Evolutionary conservation across 1,140 invertebrate genomes (phyloP).

Genomic region (Asobara japonica): DNA sequence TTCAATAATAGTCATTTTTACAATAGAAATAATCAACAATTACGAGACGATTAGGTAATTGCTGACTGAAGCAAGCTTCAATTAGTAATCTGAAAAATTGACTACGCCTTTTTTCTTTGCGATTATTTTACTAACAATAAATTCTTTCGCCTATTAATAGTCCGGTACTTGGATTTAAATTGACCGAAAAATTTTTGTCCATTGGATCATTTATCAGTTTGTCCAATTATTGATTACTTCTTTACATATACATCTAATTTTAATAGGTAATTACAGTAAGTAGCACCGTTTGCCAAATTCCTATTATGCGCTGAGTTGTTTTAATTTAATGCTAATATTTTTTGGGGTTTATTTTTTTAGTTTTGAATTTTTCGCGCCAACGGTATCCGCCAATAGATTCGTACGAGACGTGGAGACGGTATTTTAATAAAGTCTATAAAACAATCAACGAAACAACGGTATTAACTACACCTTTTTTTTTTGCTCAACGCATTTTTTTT

Average conservation of each 20-base stretch:
- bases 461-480: slow-evolving; percentile 49
- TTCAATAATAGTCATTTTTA: neutral
- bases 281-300: slow-evolving; percentile 38
- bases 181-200: slow-evolving; percentile 30
- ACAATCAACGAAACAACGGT: slow-evolving; percentile 65
- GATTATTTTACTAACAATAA: slow-evolving; percentile 13
- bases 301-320: slow-evolving; percentile 18
- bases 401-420: slow-evolving; percentile 59
- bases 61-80: neutral
- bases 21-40: neutral
- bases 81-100: slow-evolving; percentile 7
- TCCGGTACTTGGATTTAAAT: slow-evolving; percentile 15
- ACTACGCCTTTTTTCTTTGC: neutral
- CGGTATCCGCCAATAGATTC: slow-evolving; percentile 39
- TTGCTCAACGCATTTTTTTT: neutral
- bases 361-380: neutral
- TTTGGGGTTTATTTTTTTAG: too few species aligned
- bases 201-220: neutral
- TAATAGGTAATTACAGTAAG: slow-evolving; percentile 25
- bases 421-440: slow-evolving; percentile 64
- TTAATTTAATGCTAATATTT: too few species aligned
- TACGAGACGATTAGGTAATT: neutral
- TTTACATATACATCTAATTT: slow-evolving; percentile 8
- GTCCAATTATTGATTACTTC: neutral
- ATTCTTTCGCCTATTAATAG: slow-evolving; percentile 3